Percentiles rank a stretch among this genome's conserved stretches.
phyloP scores from a whole-genome alignment of 2,888 invertebrate species.

The Drosophila neonasuta region DNA sequence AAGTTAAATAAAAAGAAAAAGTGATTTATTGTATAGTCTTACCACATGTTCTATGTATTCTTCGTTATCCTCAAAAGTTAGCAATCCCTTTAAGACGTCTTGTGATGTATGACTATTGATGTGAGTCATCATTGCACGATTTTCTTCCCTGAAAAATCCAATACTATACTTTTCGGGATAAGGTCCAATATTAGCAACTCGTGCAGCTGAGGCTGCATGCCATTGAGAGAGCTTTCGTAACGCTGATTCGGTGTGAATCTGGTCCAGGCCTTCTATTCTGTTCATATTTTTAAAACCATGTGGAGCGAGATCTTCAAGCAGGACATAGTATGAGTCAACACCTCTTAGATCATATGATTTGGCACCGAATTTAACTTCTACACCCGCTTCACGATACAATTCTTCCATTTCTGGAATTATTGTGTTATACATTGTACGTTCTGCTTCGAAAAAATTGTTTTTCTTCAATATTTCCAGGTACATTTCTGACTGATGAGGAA shows the following conservation, averaged over 20 bases:
- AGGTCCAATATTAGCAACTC: conserved; percentile 52
- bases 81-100: conserved; percentile 39
- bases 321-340: conserved; percentile 44
- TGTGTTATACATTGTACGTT: conserved; percentile 69
- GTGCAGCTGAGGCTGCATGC: conserved; percentile 76
- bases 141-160: conserved; percentile 45
- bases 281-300: conserved; percentile 69
- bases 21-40: conserved; percentile 4
- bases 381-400: conserved; percentile 64
- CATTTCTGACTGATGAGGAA: conserved; percentile 44
- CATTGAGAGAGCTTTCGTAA: conserved; percentile 73
- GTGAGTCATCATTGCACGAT: conserved; percentile 35
- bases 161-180: conserved; percentile 37
- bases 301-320: conserved; percentile 70
- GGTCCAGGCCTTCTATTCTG: conserved; percentile 71
- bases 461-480: conserved; percentile 40
- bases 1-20: background rate
- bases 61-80: conserved; percentile 44
- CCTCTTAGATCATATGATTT: conserved; percentile 54
- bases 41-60: conserved; percentile 66
- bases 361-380: conserved; percentile 66
- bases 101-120: conserved; percentile 13
- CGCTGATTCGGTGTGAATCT: conserved; percentile 64
- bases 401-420: conserved; percentile 74
- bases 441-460: conserved; percentile 65